phyloP scores from a whole-genome alignment of 1,140 invertebrate genomes.

The Tetranychus urticae region DNA sequence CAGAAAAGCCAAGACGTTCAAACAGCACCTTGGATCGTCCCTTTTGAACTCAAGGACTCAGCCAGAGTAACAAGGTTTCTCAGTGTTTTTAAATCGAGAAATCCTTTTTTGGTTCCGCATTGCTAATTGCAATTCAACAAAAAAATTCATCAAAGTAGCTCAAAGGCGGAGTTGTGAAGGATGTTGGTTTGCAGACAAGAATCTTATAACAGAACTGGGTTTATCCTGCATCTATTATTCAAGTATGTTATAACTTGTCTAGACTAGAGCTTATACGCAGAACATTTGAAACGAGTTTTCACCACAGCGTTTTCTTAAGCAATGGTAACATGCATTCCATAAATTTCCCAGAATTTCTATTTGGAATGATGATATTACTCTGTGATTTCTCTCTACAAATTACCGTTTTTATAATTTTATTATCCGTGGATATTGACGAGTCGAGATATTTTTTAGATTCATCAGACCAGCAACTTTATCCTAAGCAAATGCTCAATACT shows the following conservation, averaged over 20 bases:
- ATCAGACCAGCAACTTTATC: background rate
- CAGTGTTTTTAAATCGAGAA: too few species aligned
- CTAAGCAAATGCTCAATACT: background rate
- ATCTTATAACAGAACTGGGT: conserved; percentile 75
- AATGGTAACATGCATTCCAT: conserved; percentile 16
- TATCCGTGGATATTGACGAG: conserved; percentile 67
- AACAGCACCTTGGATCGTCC: too few species aligned
- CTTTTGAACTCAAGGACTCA: too few species aligned
- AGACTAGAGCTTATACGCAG: background rate
- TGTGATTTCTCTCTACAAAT: conserved; percentile 86
- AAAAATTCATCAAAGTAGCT: conserved; percentile 39
- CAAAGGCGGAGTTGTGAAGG: conserved; percentile 80
- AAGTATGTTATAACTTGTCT: conserved; percentile 23
- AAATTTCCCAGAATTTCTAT: conserved; percentile 58
- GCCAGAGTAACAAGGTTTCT: too few species aligned
- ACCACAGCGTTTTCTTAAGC: too few species aligned
- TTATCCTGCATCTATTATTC: conserved; percentile 76
- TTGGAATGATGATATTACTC: conserved; percentile 69
- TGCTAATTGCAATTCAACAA: too few species aligned
- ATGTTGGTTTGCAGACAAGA: conserved; percentile 77
- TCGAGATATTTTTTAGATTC: conserved; percentile 26
- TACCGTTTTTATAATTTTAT: conserved; percentile 65
- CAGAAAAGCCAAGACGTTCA: too few species aligned
- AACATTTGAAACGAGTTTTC: too few species aligned
- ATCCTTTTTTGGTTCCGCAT: too few species aligned